phyloP scores from a whole-genome alignment of 2,888 invertebrate species.

The Xylota segnis region DNA sequence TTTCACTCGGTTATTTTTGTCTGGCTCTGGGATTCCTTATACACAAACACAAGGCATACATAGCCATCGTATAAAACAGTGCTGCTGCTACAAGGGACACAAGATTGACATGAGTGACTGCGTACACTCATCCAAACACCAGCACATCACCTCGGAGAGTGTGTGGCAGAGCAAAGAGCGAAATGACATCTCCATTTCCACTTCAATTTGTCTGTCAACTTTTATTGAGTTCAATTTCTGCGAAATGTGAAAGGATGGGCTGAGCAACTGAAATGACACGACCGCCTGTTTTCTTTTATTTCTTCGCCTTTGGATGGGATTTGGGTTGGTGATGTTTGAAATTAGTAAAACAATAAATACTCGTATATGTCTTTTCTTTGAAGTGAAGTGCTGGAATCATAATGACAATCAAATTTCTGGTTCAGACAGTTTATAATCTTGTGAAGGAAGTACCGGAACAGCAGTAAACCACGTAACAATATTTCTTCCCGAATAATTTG shows the following conservation, averaged over 20 bases:
- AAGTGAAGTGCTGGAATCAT: constrained; percentile 23
- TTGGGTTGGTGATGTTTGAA: constrained; percentile 28
- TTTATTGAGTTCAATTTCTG: constrained; percentile 83
- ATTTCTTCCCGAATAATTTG: no score
- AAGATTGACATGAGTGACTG: constrained; percentile 62
- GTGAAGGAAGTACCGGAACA: no score
- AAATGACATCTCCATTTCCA: constrained; percentile 83
- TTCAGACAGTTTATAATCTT: no score
- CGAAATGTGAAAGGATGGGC: constrained; percentile 61
- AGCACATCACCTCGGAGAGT: constrained; percentile 27
- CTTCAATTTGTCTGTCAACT: constrained; percentile 84
- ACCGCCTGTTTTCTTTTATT: constrained; percentile 31
- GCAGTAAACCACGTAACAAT: no score
- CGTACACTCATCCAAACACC: constrained; percentile 31
- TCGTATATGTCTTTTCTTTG: constrained; percentile 25
- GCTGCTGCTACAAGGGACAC: constrained; percentile 35
- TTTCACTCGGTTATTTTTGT: constrained; percentile 68
- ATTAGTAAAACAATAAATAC: constrained; percentile 20
- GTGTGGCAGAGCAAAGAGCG: constrained; percentile 76
- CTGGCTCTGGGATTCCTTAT: constrained; percentile 46
- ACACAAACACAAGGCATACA: constrained; percentile 21
- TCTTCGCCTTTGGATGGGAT: constrained; percentile 18
- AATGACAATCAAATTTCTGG: constrained; percentile 42
- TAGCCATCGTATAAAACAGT: background rate
- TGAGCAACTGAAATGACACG: constrained; percentile 48